A percentile compares a stretch with the other conserved stretches of the same genome.
phyloP scores from a whole-genome alignment of 2,888 invertebrate genomes.

The Pristionchus japonicus region DNA sequence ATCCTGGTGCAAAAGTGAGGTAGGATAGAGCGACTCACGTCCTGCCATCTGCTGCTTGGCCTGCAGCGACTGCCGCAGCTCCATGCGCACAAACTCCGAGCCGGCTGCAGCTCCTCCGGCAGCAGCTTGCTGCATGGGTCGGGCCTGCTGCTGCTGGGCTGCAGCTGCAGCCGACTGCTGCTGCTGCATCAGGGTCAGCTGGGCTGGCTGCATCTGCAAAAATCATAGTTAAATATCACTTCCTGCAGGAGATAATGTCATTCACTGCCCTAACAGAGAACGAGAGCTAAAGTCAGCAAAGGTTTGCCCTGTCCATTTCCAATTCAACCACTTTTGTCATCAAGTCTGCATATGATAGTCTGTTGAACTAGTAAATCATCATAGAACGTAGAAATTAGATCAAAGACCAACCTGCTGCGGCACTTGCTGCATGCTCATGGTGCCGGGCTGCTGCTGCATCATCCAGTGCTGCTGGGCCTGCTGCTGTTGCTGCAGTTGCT shows the following conservation, averaged over 20 bases:
- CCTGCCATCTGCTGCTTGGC: conserved; percentile 36
- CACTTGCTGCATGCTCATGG: conserved; percentile 24
- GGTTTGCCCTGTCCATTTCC: too few relatives aligned
- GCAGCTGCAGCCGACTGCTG: background rate
- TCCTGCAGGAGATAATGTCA: background rate
- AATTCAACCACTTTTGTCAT: too few relatives aligned
- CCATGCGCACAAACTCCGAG: conserved; percentile 39
- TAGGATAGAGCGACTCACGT: background rate
- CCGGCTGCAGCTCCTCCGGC: background rate
- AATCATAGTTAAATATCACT: too few relatives aligned
- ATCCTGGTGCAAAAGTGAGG: background rate
- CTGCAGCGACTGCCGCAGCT: conserved; percentile 18
- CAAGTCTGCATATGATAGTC: too few relatives aligned
- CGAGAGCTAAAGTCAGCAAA: background rate
- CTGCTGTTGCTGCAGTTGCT: background rate
- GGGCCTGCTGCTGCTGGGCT: background rate
- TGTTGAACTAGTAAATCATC: too few relatives aligned
- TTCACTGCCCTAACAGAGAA: too few relatives aligned
- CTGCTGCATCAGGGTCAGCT: conserved; percentile 18
- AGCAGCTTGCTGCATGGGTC: background rate
- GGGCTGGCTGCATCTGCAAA: conserved; percentile 29
- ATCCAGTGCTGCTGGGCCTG: conserved; percentile 32
- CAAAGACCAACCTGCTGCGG: background rate
- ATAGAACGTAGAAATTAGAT: background rate
- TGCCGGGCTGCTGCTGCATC: conserved; percentile 22